Percentiles rank a stretch among this genome's conserved stretches.
Evolutionary conservation across 2,113 vertebrate species (phyloP).

Genomic region (Numenius arquata): DNA sequence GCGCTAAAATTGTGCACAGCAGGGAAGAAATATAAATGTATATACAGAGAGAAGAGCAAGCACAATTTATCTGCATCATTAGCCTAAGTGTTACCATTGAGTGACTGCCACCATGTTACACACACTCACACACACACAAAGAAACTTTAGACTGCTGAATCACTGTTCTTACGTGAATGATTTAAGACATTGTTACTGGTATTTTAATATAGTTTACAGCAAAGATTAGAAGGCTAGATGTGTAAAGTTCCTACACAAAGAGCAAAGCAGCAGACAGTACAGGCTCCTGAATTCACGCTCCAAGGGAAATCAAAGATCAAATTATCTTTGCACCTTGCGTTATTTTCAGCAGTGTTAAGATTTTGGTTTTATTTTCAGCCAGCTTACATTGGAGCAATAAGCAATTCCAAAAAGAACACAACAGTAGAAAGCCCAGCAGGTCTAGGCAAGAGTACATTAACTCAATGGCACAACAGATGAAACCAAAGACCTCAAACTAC

Average conservation of each 20-base stretch:
- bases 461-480: not conserved
- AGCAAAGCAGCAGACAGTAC: not conserved
- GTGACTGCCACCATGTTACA: conserved; percentile 34
- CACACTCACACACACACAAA: not conserved
- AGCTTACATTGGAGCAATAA: not conserved
- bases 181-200: conserved; percentile 27
- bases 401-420: not conserved
- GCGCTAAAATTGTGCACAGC: conserved; percentile 58
- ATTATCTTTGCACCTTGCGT: not conserved
- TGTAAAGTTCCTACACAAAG: not conserved
- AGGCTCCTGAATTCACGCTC: not conserved
- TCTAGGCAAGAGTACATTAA: not conserved
- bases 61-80: conserved; percentile 67
- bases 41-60: conserved; percentile 52
- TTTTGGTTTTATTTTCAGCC: not conserved
- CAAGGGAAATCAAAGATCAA: not conserved
- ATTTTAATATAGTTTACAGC: conserved; percentile 42
- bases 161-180: conserved; percentile 11
- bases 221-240: not conserved
- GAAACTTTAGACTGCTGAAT: conserved; percentile 24
- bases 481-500: not conserved
- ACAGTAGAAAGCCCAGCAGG: not conserved
- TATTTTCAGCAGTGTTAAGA: not conserved
- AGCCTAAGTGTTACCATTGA: conserved; percentile 44
- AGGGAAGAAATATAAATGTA: conserved; percentile 63